Conservation (phyloP, 2,113 vertebrate species). For the Cyanistes caeruleus region DNA sequence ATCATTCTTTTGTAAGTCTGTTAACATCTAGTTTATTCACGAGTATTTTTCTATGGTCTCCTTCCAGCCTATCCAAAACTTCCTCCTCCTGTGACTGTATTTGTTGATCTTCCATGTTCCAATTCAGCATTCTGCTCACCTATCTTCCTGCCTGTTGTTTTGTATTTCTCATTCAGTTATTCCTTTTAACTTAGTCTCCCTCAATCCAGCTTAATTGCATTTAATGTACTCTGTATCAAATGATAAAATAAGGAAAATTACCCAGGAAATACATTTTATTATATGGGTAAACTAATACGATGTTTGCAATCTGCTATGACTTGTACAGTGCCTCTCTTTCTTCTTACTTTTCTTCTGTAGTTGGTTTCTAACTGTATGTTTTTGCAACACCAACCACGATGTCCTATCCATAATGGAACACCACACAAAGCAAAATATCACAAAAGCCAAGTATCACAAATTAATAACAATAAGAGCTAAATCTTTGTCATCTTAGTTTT, state of each 20-base stretch:
- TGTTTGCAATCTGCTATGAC: background rate
- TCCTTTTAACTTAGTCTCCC: background rate
- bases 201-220: background rate
- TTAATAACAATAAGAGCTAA: background rate
- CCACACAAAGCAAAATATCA: background rate
- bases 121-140: background rate
- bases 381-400: background rate
- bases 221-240: background rate
- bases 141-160: background rate
- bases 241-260: background rate
- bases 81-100: background rate
- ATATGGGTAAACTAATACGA: background rate
- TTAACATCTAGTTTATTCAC: background rate
- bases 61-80: background rate
- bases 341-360: background rate
- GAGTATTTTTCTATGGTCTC: background rate
- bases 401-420: background rate
- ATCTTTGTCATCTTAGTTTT: background rate
- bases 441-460: background rate
- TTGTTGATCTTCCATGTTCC: background rate
- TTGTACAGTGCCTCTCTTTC: background rate
- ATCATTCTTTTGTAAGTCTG: background rate
- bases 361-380: background rate
- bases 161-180: background rate
- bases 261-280: background rate